Conservation (phyloP, 2,797 vertebrate genomes). For the Sebastes oblongus region DNA sequence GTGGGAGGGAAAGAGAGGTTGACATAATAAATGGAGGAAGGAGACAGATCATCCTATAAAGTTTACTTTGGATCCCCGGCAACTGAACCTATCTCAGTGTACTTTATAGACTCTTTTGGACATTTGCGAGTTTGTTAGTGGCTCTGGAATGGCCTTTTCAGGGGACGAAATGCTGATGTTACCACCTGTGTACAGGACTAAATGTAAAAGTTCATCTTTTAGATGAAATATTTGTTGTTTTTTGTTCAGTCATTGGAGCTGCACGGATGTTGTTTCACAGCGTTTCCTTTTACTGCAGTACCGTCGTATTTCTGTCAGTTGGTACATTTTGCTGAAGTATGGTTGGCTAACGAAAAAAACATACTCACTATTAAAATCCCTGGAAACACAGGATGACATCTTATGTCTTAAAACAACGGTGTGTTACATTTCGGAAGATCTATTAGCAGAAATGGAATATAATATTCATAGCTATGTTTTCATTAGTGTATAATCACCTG, state of each 20-base stretch:
- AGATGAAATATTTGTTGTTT: not conserved
- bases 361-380: not conserved
- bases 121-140: not conserved
- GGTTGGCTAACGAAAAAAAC: not conserved
- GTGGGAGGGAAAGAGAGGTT: conserved; percentile 56
- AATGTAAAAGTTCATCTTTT: not conserved
- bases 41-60: conserved; percentile 18
- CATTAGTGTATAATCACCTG: too few species aligned
- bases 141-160: conserved; percentile 1
- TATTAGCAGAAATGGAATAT: too few species aligned
- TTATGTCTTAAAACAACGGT: not conserved
- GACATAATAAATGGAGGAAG: conserved; percentile 30
- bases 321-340: not conserved
- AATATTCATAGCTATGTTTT: too few species aligned
- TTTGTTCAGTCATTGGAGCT: not conserved
- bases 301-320: not conserved
- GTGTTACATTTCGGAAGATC: too few species aligned
- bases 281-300: not conserved
- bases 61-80: conserved; percentile 27
- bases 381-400: not conserved
- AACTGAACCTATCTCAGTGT: conserved; percentile 4
- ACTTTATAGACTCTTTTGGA: too few species aligned
- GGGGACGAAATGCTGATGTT: not conserved
- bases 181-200: not conserved
- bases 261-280: not conserved